Percentiles rank a stretch among this genome's conserved stretches.
Evolutionary conservation across 2,888 invertebrate species (phyloP).

Genomic region (Hetaerina titia): DNA sequence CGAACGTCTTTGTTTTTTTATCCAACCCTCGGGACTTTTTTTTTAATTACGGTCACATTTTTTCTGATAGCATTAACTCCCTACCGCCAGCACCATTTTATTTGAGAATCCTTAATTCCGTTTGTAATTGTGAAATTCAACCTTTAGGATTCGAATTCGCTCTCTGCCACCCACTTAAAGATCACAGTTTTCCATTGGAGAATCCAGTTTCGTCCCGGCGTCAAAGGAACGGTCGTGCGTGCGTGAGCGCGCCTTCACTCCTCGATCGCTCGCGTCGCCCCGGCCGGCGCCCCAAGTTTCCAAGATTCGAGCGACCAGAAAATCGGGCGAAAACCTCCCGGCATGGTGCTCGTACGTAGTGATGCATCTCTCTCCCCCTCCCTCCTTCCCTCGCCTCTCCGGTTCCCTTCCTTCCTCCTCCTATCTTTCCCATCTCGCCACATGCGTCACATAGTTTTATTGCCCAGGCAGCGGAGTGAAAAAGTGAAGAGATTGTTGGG

Average conservation of each 20-base stretch:
- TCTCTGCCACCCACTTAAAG: no score
- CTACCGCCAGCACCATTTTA: no score
- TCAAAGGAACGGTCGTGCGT: neutral
- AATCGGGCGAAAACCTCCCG: neutral
- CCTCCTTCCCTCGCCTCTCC: neutral
- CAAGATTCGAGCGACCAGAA: neutral
- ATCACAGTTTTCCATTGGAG: neutral
- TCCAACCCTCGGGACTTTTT: no score
- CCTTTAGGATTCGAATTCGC: neutral
- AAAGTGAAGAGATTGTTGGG: conserved; percentile 52
- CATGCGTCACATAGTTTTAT: conserved; percentile 59
- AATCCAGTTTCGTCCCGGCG: neutral
- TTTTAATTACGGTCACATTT: no score
- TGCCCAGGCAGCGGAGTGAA: conserved; percentile 52
- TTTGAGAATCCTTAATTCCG: neutral
- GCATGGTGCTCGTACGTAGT: neutral
- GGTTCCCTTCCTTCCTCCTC: neutral
- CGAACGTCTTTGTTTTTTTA: no score
- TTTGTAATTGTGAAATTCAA: neutral
- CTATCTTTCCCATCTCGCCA: conserved; percentile 33
- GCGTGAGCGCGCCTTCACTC: no score
- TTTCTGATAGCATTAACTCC: no score
- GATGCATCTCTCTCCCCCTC: neutral
- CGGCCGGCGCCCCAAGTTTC: no score
- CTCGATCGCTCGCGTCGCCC: no score